These are phyloP conservation scores for Poeciliopsis presidionis DNA, from an alignment of 2,797 vertebrate genomes.

Conservation along the genomic window DNA sequence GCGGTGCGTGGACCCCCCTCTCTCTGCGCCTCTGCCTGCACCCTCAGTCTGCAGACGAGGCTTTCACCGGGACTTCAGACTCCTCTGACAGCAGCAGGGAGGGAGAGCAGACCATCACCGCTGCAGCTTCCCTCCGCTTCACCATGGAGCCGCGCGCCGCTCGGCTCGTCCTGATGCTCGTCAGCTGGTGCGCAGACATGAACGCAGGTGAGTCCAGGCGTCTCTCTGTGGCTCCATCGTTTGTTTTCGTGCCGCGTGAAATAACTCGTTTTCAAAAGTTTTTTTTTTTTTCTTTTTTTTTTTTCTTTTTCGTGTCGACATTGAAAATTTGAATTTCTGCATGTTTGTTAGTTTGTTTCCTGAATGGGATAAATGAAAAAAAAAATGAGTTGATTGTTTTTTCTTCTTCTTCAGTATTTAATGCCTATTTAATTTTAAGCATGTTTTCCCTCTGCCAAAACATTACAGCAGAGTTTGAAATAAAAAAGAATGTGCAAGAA, in stretches of 20 bases:
- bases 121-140: slow-evolving; percentile 31
- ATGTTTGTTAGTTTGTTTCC: neutral
- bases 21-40: slow-evolving; percentile 8
- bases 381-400: neutral
- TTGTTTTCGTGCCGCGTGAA: no score
- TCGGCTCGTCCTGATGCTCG: slow-evolving; percentile 52
- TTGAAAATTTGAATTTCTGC: neutral
- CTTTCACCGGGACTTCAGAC: slow-evolving; percentile 37
- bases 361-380: neutral
- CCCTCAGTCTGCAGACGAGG: slow-evolving; percentile 59
- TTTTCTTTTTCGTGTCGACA: neutral
- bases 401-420: neutral
- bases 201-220: slow-evolving; percentile 52
- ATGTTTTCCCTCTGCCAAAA: neutral
- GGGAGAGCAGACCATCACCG: slow-evolving; percentile 25
- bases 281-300: no score
- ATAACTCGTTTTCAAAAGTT: neutral
- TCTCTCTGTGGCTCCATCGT: no score
- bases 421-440: neutral
- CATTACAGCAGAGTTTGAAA: neutral
- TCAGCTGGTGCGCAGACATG: slow-evolving; percentile 27
- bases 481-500: neutral
- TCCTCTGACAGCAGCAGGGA: slow-evolving; percentile 29
- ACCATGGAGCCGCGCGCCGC: slow-evolving; percentile 63
- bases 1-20: slow-evolving; percentile 25